Evolutionary conservation across 2,888 invertebrate genomes (phyloP), one percentile per base, ranked within the genome.

Genomic region (Dolomedes plantarius): DNA sequence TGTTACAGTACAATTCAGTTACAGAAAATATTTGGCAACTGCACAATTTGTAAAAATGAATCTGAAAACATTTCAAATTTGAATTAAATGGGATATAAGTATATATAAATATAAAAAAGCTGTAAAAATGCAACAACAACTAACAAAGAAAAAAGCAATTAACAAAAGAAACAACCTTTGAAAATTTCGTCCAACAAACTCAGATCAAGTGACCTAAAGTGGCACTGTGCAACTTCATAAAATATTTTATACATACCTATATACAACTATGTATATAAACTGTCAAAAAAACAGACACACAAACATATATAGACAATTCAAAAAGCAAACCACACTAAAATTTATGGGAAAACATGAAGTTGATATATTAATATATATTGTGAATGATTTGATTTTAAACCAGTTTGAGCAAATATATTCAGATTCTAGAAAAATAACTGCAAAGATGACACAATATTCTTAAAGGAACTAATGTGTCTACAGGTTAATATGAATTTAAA

Each of bases 231-330:
- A 19, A 71, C 46, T 16, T 36, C 1, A n/a, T 36, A 68, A 36
- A 39, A 16, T 71, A 28, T 39, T 39, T 39, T 50, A 71, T 46
- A 71, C 71, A 71, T 29, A 56, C 16, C n/a, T 56, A 56, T 56
- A 23, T 56, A 56, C 56, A 56, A 46, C 23, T 56, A 56, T 56
- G 23, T 56, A 56, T 56, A 56, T n/a, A 7, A 46, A 56, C 23
- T 56, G 16, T 56, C 3, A 23, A 23, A 56, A 56, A 46, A 46
- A 46, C 2, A 46, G 2, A 16, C 5, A 46, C 16, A 46, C 46
- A 46, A 16, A 46, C 46, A 46, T 46, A 46, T 16, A 46, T 11
- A 46, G 11, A 5, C 11, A n/a, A n/a, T n/a, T 36, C 2, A 46
- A 46, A 46, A 46, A 16, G 46, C 46, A 46, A 46, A 9, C 7